Evolutionary conservation across 1,140 invertebrate genomes (phyloP), one percentile per base, ranked within the genome.

Genomic region (Pseudomyrmex pallidus): DNA sequence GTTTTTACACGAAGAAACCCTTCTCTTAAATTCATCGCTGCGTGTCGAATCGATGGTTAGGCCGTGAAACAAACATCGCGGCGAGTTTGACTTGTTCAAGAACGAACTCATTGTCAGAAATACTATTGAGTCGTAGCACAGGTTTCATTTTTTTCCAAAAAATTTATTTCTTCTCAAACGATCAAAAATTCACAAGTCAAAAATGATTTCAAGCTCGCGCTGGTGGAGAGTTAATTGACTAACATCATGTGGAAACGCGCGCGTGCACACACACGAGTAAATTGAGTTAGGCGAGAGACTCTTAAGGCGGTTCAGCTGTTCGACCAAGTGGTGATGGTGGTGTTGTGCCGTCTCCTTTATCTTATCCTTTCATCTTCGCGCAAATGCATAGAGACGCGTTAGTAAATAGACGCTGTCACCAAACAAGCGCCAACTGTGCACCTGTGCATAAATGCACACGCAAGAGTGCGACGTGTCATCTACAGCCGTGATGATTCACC

Each of bases 341-440:
- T 35, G 52, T 78, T 70, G 17, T 44, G 63, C 35, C 54, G 54
- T 48, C 76, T 68, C 54, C 76, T 80, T 72, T 80, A 80, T 80
- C 76, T 72, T 59, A 80, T 61, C 66, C 64, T 80, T 80, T 80
- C 76, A 80, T 80, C 76, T 80, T 80, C 44, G 76, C 66, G 66
- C 66, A 80, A 80, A 80, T 80, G 76, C 76, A 80, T 72, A 59
- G 76, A 72, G 46, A 15, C 76, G 7, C 66, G 76, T 72, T 70
- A 80, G 76, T 80, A 80, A 80, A 80, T 72, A 80, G 76, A 80
- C 44, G 76, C 54, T 80, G 76, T 80, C 76, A 80, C 76, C 46
- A 76, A 76, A 80, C 62, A 67, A 50, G 76, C 76, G 66, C 66
- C 76, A 80, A 80, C 66, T 59, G 76, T 80, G 76, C 76, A 80